A percentile compares a stretch with the other conserved stretches of the same genome.
phyloP scores from a whole-genome alignment of 1,140 invertebrate genomes.

The Diprion similis region DNA sequence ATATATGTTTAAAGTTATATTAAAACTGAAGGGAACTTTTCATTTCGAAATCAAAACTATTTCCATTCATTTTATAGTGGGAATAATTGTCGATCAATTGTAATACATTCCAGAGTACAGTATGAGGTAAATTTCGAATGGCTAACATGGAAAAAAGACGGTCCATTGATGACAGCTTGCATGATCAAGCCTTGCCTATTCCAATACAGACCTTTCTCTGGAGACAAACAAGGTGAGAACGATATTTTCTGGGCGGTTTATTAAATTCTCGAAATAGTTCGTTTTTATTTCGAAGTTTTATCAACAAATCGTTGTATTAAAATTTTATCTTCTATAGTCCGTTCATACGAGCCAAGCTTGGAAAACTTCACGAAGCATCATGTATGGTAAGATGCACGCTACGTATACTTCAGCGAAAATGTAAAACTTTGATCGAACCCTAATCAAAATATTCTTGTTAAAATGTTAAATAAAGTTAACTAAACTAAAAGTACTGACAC shows the following conservation, averaged over 20 bases:
- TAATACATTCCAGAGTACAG: neutral
- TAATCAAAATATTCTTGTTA: neutral
- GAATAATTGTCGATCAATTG: too few relatives aligned
- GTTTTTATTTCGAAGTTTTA: slow-evolving; percentile 17
- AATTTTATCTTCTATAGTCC: slow-evolving; percentile 64
- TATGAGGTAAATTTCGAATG: slow-evolving; percentile 3
- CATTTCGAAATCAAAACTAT: too few relatives aligned
- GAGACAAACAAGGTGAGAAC: slow-evolving; percentile 87
- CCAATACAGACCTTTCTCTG: slow-evolving; percentile 98
- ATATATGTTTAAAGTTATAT: too few relatives aligned
- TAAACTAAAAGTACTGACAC: slow-evolving; percentile 1
- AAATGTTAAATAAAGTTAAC: neutral
- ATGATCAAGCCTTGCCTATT: slow-evolving; percentile 87
- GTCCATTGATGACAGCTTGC: slow-evolving; percentile 61
- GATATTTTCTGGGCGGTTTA: neutral
- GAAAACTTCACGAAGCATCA: slow-evolving; percentile 95
- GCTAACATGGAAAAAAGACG: slow-evolving; percentile 50
- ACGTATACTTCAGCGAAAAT: neutral
- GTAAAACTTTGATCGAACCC: neutral
- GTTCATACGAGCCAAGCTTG: slow-evolving; percentile 90
- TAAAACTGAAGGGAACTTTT: too few relatives aligned
- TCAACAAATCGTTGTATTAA: slow-evolving; percentile 7
- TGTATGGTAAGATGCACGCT: slow-evolving; percentile 82
- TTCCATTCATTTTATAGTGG: too few relatives aligned
- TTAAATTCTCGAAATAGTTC: slow-evolving; percentile 20